phyloP scores from a whole-genome alignment of 2,888 invertebrate genomes.

The Apotomis betuletana region DNA sequence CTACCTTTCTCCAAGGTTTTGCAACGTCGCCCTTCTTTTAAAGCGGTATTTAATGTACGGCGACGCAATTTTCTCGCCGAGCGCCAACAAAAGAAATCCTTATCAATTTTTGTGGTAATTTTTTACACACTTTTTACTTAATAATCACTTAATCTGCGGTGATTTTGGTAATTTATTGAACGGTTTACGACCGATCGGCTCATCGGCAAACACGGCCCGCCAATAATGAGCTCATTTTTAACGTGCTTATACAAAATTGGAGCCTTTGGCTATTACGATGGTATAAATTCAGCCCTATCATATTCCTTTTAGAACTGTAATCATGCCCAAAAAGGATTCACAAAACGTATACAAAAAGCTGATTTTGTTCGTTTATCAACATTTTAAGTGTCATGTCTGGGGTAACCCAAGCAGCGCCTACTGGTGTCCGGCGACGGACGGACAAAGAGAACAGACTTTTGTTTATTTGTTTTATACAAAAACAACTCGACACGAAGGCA shows the following conservation, averaged over 20 bases:
- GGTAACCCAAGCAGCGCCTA: constrained; percentile 43
- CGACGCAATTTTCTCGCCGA: constrained; percentile 58
- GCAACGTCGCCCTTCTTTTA: constrained; percentile 75
- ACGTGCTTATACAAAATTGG: constrained; percentile 54
- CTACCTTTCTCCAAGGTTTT: constrained; percentile 80
- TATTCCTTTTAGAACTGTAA: constrained; percentile 16
- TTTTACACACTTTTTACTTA: constrained; percentile 61
- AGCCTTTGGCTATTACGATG: constrained; percentile 52
- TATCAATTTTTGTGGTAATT: constrained; percentile 65
- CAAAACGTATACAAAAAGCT: constrained; percentile 1
- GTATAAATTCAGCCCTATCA: constrained; percentile 44
- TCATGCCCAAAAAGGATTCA: not conserved
- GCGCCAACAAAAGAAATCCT: constrained; percentile 68
- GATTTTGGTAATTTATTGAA: constrained; percentile 63
- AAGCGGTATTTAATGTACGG: constrained; percentile 60
- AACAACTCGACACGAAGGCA: constrained; percentile 48
- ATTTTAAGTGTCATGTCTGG: constrained; percentile 40
- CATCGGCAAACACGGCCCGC: constrained; percentile 57
- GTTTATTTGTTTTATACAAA: constrained; percentile 56
- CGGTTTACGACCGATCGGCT: constrained; percentile 50
- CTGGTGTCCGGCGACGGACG: constrained; percentile 41
- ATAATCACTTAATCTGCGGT: constrained; percentile 71
- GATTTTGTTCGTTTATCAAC: constrained; percentile 25
- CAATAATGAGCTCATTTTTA: constrained; percentile 61
- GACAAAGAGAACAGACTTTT: constrained; percentile 46